phyloP scores from a whole-genome alignment of 1,140 invertebrate species.

The Rhizoglyphus robini region DNA sequence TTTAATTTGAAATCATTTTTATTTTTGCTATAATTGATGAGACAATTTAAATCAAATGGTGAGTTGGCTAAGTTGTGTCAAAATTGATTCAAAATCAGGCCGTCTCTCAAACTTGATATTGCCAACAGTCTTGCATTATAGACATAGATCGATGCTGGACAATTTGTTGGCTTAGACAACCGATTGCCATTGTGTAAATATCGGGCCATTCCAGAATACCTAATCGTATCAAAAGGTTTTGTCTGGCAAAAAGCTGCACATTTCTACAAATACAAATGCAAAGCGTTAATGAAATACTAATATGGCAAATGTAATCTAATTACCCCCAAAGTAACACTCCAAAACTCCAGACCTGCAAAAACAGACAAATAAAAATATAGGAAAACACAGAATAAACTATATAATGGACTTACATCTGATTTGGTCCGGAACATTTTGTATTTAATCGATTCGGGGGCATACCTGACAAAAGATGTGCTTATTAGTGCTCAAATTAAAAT shows the following conservation, averaged over 20 bases:
- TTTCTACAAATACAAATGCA: conserved; percentile 42
- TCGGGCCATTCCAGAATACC: conserved; percentile 22
- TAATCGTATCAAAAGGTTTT: conserved; percentile 46
- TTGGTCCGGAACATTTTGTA: conserved; percentile 60
- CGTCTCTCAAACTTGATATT: conserved; percentile 49
- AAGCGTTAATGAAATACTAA: neutral
- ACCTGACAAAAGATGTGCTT: conserved; percentile 50
- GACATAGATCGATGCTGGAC: conserved; percentile 57
- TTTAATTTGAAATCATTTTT: too few relatives aligned
- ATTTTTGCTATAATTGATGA: too few relatives aligned
- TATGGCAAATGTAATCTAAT: neutral
- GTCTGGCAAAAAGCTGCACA: conserved; percentile 72
- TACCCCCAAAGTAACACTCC: conserved; percentile 66
- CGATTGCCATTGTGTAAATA: conserved; percentile 44
- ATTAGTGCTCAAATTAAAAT: too few relatives aligned
- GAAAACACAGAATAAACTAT: neutral
- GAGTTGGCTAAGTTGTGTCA: too few relatives aligned
- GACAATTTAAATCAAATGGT: too few relatives aligned
- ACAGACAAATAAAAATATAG: neutral
- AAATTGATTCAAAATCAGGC: conserved; percentile 37
- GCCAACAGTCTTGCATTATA: conserved; percentile 65
- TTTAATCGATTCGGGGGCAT: conserved; percentile 68
- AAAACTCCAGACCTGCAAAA: conserved; percentile 56
- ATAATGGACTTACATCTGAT: conserved; percentile 52
- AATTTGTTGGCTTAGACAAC: conserved; percentile 53